Conservation (phyloP, 2,113 vertebrate species). For the Vidua chalybeata region DNA sequence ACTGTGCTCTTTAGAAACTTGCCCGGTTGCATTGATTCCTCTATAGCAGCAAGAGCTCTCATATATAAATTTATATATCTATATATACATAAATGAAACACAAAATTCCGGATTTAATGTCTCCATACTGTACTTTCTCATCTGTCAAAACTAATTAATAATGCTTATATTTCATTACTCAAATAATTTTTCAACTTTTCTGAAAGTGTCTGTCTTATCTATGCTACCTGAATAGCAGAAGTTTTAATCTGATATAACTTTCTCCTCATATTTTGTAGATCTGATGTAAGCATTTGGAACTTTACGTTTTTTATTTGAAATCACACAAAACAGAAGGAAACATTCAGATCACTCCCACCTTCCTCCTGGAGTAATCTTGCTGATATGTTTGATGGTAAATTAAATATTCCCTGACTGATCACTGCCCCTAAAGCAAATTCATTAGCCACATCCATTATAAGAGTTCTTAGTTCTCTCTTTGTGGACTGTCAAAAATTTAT, state of each 20-base stretch:
- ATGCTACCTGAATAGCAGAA: neutral
- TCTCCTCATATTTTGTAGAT: neutral
- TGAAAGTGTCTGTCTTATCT: neutral
- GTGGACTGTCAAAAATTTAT: neutral
- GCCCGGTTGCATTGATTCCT: neutral
- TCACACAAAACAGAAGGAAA: neutral
- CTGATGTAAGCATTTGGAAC: neutral
- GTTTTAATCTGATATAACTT: neutral
- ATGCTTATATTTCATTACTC: neutral
- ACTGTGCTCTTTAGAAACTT: constrained; percentile 41
- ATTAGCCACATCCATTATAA: neutral
- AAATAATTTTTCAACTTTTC: neutral
- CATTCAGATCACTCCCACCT: neutral
- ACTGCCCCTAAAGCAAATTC: neutral
- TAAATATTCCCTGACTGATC: neutral
- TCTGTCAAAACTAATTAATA: neutral
- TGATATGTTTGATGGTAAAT: neutral
- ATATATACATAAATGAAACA: neutral
- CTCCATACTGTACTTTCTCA: neutral
- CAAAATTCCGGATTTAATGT: neutral
- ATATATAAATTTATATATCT: neutral
- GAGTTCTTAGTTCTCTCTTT: neutral
- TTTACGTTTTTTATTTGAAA: neutral
- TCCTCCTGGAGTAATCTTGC: neutral
- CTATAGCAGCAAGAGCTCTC: neutral